phyloP scores from a whole-genome alignment of 1,140 invertebrate species.

The Euura saliciscinereae region DNA sequence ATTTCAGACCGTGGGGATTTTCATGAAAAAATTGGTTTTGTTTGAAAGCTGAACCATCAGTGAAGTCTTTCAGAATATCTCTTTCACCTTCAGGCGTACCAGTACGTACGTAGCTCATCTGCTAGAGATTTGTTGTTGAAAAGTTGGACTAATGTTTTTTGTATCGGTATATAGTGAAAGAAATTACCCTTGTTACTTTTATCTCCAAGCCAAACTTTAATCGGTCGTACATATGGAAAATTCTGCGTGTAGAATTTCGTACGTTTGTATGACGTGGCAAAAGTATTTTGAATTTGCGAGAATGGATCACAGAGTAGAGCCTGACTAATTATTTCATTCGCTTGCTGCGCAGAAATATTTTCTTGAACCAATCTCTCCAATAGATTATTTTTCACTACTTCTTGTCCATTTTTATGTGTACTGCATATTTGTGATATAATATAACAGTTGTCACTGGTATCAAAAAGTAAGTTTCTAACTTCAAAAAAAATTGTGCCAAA shows the following conservation, averaged over 20 bases:
- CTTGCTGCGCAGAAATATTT: neutral
- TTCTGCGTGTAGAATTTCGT: neutral
- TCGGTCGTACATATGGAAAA: neutral
- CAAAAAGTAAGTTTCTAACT: too few species aligned
- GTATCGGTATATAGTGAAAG: neutral
- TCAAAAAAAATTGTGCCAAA: too few species aligned
- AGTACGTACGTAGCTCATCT: neutral
- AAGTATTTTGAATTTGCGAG: neutral
- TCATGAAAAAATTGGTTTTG: constrained; percentile 34
- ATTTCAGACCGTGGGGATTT: constrained; percentile 24
- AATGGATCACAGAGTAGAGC: neutral
- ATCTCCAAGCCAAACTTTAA: neutral
- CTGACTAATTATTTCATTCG: neutral
- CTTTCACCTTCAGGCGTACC: neutral
- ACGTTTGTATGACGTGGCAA: neutral
- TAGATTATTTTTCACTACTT: neutral
- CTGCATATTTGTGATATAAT: neutral
- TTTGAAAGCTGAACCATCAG: constrained; percentile 30
- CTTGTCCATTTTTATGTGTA: neutral
- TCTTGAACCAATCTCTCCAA: neutral
- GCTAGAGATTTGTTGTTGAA: neutral
- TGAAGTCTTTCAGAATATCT: constrained; percentile 29
- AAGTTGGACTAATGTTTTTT: neutral
- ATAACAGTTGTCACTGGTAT: too few species aligned
- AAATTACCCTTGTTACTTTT: neutral